Evolutionary conservation across 2,113 vertebrate genomes (phyloP).

Genomic region (Lophotis ruficrista): DNA sequence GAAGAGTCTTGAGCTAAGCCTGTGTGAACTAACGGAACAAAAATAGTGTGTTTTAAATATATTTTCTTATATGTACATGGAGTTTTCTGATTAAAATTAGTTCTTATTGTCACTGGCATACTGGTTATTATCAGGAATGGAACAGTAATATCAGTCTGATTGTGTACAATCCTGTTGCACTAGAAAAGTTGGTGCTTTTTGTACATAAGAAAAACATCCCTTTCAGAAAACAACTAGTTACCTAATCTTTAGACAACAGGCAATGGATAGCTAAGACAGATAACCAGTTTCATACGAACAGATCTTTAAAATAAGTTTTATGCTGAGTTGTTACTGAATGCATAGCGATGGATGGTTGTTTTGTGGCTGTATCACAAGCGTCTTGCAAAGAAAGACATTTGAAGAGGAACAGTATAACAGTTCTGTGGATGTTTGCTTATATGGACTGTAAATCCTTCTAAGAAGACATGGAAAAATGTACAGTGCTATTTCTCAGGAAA

Average conservation of each 20-base stretch:
- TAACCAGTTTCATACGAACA: background rate
- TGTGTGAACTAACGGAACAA: background rate
- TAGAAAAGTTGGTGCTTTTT: background rate
- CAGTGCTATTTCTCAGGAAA: background rate
- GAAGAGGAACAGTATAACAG: background rate
- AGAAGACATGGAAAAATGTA: background rate
- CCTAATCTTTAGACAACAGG: background rate
- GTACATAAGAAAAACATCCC: background rate
- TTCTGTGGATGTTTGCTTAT: background rate
- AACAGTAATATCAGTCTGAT: background rate
- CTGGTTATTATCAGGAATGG: background rate
- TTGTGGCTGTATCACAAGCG: background rate
- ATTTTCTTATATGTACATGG: background rate
- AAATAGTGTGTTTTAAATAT: background rate
- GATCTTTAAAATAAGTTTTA: background rate
- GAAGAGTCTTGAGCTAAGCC: background rate
- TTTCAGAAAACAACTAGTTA: background rate
- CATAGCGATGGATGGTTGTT: background rate
- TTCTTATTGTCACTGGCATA: background rate
- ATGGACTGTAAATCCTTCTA: background rate
- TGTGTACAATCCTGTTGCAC: background rate
- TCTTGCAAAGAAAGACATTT: background rate
- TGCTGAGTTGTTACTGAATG: background rate
- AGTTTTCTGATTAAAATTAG: background rate
- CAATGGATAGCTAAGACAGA: background rate